Percentiles rank a stretch among this genome's conserved stretches.
phyloP scores from a whole-genome alignment of 2,888 invertebrate genomes.

The Calliphora vomitoria region DNA sequence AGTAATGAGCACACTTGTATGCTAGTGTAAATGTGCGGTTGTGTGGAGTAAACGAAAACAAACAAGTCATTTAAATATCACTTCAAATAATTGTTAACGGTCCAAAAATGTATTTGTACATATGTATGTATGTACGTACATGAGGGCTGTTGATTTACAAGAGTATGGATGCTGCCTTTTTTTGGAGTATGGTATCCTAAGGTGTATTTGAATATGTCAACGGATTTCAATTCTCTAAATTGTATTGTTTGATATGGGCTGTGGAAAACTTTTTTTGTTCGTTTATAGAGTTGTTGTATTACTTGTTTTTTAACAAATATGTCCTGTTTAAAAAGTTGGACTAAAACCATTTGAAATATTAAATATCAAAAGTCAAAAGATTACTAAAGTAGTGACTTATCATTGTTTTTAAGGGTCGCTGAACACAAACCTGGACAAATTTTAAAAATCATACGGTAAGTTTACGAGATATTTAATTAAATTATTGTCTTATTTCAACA shows the following conservation, averaged over 20 bases:
- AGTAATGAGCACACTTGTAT: slow-evolving; percentile 10
- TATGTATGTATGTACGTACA: background rate
- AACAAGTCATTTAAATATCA: slow-evolving; percentile 39
- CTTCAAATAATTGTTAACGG: slow-evolving; percentile 38
- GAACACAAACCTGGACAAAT: too few species aligned
- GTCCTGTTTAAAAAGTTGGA: too few species aligned
- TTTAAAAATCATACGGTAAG: too few species aligned
- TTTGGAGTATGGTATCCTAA: background rate
- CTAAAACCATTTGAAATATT: too few species aligned
- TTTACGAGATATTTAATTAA: too few species aligned
- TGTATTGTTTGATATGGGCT: background rate
- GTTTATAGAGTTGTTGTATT: too few species aligned
- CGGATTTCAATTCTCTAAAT: background rate
- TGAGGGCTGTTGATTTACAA: background rate
- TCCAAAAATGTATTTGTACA: slow-evolving; percentile 17
- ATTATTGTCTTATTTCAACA: too few species aligned
- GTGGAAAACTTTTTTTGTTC: background rate
- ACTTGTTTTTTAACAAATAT: too few species aligned
- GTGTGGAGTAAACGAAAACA: background rate
- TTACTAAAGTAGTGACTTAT: too few species aligned
- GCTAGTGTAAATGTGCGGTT: slow-evolving; percentile 1
- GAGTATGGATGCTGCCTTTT: background rate
- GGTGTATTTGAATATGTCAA: background rate
- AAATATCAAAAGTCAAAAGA: too few species aligned
- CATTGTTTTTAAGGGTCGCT: too few species aligned